Evolutionary conservation across 2,797 vertebrate species (phyloP).

Genomic region (Macrochelys suwanniensis): DNA sequence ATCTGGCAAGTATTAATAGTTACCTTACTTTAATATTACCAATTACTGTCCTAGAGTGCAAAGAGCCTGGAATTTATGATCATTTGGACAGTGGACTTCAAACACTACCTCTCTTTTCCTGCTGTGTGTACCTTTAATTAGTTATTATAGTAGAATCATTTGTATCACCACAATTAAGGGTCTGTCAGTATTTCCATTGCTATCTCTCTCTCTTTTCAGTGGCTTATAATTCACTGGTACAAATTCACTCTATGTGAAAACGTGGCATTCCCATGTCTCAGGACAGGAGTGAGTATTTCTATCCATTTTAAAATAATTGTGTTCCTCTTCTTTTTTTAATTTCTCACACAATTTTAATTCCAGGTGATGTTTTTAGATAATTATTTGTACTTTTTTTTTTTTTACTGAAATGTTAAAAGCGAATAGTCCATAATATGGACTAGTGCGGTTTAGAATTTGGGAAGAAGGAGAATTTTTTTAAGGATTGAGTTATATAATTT

Average conservation of each 20-base stretch:
- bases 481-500: background rate
- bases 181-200: background rate
- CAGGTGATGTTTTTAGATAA: background rate
- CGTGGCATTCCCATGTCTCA: background rate
- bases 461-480: background rate
- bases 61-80: constrained; percentile 65
- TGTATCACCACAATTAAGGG: background rate
- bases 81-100: constrained; percentile 59
- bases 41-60: constrained; percentile 76
- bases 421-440: background rate
- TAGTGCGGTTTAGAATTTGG: background rate
- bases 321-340: background rate
- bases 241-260: background rate
- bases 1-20: constrained; percentile 75
- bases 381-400: background rate
- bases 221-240: background rate
- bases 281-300: background rate
- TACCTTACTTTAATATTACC: constrained; percentile 74
- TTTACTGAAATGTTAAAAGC: background rate
- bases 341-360: background rate
- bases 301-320: background rate
- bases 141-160: background rate
- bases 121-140: constrained; percentile 2
- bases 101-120: constrained; percentile 36
- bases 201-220: background rate